A percentile compares a stretch with the other conserved stretches of the same genome.
These are phyloP conservation scores for Toxotes lorentzi DNA, from an alignment of 2,797 vertebrate species.

Conservation along the genomic window DNA sequence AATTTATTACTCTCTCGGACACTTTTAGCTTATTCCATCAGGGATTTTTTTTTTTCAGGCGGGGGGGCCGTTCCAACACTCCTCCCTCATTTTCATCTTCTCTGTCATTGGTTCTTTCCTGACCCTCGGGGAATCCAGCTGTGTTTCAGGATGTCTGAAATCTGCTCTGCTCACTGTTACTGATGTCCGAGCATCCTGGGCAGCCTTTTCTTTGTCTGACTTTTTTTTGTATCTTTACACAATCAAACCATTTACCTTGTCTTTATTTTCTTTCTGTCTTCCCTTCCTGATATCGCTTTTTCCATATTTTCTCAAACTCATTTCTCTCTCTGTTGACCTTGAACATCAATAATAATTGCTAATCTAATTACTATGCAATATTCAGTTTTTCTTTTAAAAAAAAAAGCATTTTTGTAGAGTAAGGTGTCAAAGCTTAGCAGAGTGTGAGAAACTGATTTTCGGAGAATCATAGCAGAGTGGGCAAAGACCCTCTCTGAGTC, in stretches of 20 bases:
- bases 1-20: conserved; percentile 60
- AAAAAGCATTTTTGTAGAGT: background rate
- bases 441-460: conserved; percentile 27
- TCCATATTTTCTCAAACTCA: conserved; percentile 3
- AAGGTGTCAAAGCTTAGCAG: conserved; percentile 13
- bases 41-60: conserved; percentile 35
- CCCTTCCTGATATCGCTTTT: background rate
- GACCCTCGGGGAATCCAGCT: conserved; percentile 44
- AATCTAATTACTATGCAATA: background rate
- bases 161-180: conserved; percentile 38
- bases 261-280: background rate
- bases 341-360: background rate
- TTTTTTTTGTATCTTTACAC: background rate
- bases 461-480: conserved; percentile 47
- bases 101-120: conserved; percentile 52
- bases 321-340: conserved; percentile 1
- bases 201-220: conserved; percentile 33
- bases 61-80: conserved; percentile 33
- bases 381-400: background rate
- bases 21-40: conserved; percentile 71
- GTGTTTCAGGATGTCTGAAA: conserved; percentile 44
- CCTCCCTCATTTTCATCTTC: conserved; percentile 40
- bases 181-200: conserved; percentile 31
- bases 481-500: conserved; percentile 46
- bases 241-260: background rate